These are phyloP conservation scores for Borostomias antarcticus DNA, from an alignment of 2,797 vertebrate species.

Conservation along the genomic window DNA sequence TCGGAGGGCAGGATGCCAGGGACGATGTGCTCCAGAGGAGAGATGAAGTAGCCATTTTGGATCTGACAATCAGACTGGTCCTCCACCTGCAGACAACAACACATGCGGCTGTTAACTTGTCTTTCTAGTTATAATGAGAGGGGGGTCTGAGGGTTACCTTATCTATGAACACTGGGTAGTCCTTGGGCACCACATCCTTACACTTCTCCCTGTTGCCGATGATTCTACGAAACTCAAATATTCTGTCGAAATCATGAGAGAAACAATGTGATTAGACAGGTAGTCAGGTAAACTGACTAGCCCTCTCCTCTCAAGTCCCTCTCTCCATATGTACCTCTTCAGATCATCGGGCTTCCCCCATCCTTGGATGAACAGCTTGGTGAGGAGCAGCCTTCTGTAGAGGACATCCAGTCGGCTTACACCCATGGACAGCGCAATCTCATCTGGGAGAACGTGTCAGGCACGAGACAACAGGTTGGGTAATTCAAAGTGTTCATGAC, in stretches of 20 bases:
- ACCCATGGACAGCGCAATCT: constrained; percentile 80
- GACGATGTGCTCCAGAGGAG: constrained; percentile 90
- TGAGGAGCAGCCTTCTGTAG: constrained; percentile 94
- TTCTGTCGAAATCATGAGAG: constrained; percentile 69
- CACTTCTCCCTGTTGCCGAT: constrained; percentile 93
- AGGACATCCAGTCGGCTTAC: constrained; percentile 93
- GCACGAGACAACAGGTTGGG: background rate
- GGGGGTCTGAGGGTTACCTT: constrained; percentile 80
- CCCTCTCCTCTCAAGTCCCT: background rate
- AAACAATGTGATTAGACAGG: background rate
- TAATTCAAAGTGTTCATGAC: background rate
- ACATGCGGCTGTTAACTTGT: background rate
- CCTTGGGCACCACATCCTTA: constrained; percentile 86
- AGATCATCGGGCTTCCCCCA: constrained; percentile 97
- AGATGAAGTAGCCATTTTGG: constrained; percentile 91
- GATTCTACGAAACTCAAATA: constrained; percentile 95
- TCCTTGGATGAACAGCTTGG: constrained; percentile 96
- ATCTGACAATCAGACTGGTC: constrained; percentile 90
- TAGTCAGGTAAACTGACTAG: background rate
- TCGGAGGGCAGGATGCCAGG: constrained; percentile 91
- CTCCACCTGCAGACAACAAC: constrained; percentile 78
- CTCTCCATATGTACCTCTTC: constrained; percentile 78
- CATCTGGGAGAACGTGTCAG: background rate
- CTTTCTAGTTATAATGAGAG: no score
- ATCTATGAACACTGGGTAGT: constrained; percentile 92